Evolutionary conservation across 2,797 vertebrate species (phyloP).

Genomic region (Xenentodon cancila): DNA sequence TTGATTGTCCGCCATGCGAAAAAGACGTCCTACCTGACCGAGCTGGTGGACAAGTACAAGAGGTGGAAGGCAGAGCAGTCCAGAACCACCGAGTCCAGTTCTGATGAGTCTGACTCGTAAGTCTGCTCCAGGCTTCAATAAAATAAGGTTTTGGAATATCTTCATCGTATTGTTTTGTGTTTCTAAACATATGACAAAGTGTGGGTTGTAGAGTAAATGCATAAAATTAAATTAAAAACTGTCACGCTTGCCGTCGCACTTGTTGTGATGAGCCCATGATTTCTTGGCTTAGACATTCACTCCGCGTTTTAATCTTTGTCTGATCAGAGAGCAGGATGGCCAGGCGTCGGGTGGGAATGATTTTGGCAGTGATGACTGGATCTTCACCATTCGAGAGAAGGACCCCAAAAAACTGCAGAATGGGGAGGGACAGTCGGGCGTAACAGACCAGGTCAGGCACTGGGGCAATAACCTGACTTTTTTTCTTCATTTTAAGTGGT

Average conservation of each 20-base stretch:
- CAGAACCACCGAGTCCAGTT: constrained; percentile 89
- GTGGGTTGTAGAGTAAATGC: too few species aligned
- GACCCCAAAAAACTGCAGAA: constrained; percentile 94
- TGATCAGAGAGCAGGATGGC: constrained; percentile 90
- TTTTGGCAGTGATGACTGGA: constrained; percentile 90
- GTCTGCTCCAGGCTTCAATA: constrained; percentile 47
- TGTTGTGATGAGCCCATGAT: neutral
- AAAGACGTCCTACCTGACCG: constrained; percentile 97
- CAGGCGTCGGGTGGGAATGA: constrained; percentile 94
- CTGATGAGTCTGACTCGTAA: constrained; percentile 94
- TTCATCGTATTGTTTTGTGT: neutral
- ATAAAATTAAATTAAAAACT: too few species aligned
- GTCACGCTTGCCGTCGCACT: too few species aligned
- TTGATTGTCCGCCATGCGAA: constrained; percentile 95
- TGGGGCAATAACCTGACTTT: neutral
- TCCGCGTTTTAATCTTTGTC: constrained; percentile 1
- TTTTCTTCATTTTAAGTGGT: neutral
- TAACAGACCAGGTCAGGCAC: constrained; percentile 84
- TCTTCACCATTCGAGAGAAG: constrained; percentile 95
- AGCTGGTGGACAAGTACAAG: constrained; percentile 97
- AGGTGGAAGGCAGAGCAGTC: constrained; percentile 95
- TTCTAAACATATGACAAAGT: neutral
- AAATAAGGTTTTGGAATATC: neutral
- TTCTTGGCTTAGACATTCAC: constrained; percentile 4
- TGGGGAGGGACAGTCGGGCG: constrained; percentile 85